These are phyloP conservation scores for Psophia crepitans DNA, from an alignment of 2,113 vertebrate species.

Conservation along the genomic window DNA sequence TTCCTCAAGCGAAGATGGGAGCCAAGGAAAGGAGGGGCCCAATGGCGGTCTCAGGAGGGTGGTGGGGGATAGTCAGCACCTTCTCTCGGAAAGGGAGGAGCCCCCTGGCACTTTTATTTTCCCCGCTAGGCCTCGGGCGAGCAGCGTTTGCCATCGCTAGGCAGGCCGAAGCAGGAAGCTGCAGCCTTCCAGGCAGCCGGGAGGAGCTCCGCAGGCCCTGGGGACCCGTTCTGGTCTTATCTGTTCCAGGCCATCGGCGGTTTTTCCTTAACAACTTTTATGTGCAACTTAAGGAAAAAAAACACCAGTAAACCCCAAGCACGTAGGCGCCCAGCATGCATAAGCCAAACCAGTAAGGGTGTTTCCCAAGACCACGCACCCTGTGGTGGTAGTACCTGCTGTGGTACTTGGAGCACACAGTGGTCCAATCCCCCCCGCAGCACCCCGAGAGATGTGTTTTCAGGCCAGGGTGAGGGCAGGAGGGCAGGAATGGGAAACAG, in stretches of 20 bases:
- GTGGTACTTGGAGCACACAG: accelerated
- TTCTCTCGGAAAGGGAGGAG: background rate
- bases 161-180: background rate
- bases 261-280: background rate
- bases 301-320: background rate
- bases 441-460: background rate
- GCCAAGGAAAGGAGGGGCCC: background rate
- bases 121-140: background rate
- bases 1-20: background rate
- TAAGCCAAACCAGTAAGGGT: background rate
- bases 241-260: background rate
- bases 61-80: background rate
- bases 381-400: accelerated
- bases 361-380: background rate
- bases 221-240: background rate
- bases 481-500: background rate
- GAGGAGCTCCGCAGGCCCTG: background rate
- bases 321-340: accelerated
- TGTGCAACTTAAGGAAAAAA: background rate
- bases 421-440: background rate
- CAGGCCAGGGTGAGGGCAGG: background rate
- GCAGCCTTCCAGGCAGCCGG: background rate
- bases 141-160: background rate
- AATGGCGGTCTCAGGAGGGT: accelerated
- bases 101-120: background rate